phyloP scores from a whole-genome alignment of 2,888 invertebrate genomes.

The Tetragonula carbonaria region DNA sequence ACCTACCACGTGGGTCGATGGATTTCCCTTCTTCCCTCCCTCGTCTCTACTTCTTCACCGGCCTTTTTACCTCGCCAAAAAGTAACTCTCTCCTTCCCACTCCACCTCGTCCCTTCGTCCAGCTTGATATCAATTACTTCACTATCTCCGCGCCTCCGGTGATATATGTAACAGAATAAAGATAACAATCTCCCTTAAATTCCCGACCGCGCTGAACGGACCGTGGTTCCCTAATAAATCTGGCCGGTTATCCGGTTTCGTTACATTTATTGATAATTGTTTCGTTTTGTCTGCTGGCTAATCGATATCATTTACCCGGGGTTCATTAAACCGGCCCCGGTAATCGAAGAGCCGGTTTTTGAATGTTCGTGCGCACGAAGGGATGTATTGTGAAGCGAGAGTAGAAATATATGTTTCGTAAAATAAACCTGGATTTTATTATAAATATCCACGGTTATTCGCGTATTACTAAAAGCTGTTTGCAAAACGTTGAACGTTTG shows the following conservation, averaged over 20 bases:
- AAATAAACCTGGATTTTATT: not conserved
- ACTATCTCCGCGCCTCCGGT: conserved; percentile 40
- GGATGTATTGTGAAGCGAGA: not conserved
- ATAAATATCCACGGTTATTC: not conserved
- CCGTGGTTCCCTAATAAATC: conserved; percentile 46
- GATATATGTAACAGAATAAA: conserved; percentile 60
- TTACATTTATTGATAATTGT: conserved; percentile 53
- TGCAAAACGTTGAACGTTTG: not conserved
- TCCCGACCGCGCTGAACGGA: conserved; percentile 26
- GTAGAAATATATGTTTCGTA: not conserved
- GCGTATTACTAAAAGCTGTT: not conserved
- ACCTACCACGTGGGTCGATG: conserved; percentile 65
- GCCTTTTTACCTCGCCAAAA: not conserved
- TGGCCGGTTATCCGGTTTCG: conserved; percentile 32
- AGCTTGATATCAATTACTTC: conserved; percentile 58
- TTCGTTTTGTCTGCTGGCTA: conserved; percentile 19
- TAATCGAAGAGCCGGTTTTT: conserved; percentile 27
- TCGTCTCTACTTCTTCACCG: not conserved
- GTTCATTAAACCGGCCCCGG: conserved; percentile 20
- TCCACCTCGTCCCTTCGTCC: not conserved
- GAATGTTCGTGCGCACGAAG: not conserved
- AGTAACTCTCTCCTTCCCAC: not conserved
- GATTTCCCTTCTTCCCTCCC: conserved; percentile 49
- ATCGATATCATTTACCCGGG: conserved; percentile 42
- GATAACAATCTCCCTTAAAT: conserved; percentile 53